phyloP scores from a whole-genome alignment of 2,797 vertebrate genomes.

The Knipowitschia caucasica region DNA sequence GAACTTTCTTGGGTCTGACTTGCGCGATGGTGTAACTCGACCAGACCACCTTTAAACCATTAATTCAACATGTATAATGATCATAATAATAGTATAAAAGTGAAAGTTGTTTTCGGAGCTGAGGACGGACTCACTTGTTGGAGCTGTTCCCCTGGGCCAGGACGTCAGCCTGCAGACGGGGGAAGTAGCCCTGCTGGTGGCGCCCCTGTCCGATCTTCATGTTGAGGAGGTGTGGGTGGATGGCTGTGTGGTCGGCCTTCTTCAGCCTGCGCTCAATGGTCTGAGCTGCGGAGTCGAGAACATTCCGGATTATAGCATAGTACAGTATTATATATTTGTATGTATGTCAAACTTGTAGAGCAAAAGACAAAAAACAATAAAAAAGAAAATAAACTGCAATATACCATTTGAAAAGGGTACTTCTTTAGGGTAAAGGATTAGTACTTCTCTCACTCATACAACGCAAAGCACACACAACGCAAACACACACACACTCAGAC shows the following conservation, averaged over 20 bases:
- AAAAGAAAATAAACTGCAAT: too few species aligned
- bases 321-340: too few species aligned
- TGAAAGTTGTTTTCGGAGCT: neutral
- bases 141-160: conserved; percentile 85
- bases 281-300: conserved; percentile 72
- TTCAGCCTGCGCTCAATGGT: conserved; percentile 86
- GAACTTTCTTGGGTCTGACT: conserved; percentile 78
- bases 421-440: too few species aligned
- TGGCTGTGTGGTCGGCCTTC: conserved; percentile 95
- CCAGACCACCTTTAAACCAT: conserved; percentile 83
- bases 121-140: conserved; percentile 85
- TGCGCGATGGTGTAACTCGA: conserved; percentile 81
- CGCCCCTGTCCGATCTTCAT: conserved; percentile 98
- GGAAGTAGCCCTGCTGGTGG: conserved; percentile 94
- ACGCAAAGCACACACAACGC: too few species aligned
- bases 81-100: neutral
- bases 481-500: too few species aligned
- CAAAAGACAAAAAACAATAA: too few species aligned
- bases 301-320: neutral
- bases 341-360: too few species aligned
- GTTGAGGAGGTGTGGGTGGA: conserved; percentile 95
- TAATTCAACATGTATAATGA: conserved; percentile 8
- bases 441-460: too few species aligned
- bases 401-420: too few species aligned
- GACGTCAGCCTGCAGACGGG: conserved; percentile 91